A percentile compares a stretch with the other conserved stretches of the same genome.
Evolutionary conservation across 2,113 vertebrate species (phyloP).

Genomic region (Pangasianodon hypophthalmus): DNA sequence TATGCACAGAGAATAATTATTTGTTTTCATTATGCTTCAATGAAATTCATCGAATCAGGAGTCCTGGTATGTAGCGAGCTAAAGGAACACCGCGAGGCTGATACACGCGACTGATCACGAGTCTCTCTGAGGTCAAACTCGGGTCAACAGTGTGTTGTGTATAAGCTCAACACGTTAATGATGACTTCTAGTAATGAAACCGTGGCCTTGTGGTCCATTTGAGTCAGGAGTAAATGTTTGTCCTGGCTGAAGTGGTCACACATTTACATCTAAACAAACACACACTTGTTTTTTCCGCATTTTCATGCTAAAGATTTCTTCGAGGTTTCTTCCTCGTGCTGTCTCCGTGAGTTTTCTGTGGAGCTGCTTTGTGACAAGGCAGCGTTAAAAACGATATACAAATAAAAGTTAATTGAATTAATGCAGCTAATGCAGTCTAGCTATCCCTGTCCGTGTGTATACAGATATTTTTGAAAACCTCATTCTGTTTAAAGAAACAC

Average conservation of each 20-base stretch:
- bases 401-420: no score
- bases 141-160: background rate
- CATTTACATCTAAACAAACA: slow-evolving; percentile 24
- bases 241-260: background rate
- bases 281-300: background rate
- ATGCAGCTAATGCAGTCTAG: background rate
- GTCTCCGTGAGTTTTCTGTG: background rate
- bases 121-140: background rate
- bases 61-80: background rate
- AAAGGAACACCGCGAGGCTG: background rate
- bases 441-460: background rate
- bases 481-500: background rate
- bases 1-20: background rate
- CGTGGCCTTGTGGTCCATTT: background rate
- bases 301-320: background rate
- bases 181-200: background rate
- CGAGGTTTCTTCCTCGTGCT: background rate
- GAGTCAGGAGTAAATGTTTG: slow-evolving; percentile 2
- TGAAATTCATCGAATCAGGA: background rate
- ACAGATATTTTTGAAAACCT: background rate
- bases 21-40: background rate
- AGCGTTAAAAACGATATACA: background rate
- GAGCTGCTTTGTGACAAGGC: background rate
- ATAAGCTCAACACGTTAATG: slow-evolving; percentile 6
- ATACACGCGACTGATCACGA: slow-evolving; percentile 12